Base-by-base conservation (phyloP, 2,888 invertebrate genomes). In the Nasonia oneida region DNA sequence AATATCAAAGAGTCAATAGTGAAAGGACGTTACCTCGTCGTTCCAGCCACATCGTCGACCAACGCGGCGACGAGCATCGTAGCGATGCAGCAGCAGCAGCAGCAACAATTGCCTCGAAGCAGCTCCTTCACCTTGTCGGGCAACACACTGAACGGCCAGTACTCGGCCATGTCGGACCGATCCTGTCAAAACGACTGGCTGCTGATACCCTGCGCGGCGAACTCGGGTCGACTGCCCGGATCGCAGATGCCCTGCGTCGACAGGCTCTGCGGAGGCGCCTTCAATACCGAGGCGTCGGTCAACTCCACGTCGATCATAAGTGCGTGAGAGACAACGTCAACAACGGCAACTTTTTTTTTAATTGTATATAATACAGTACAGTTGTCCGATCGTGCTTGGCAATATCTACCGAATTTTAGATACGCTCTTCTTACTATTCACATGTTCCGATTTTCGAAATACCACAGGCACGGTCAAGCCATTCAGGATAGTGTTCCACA, bases 181-280 rank as follows among this genome's bases (percentile, higher is more conserved):
- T 95, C 95, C 67, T 97, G 97, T 90, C 96, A 96, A 86, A 95
- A 95, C 76, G 97, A 98, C 92, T 98, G 97, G 96, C 93, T 98
- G 5, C 94, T 97, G 84, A 96, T 97, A 71, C 97, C 97, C 0
- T 97, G 97, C 91, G 96, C 96, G 0, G 94, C 95, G 37, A 96
- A 96, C 90, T 95, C 96, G 33, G 96, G 96, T 3, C 93, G 96
- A 84, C 91, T 94, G 6, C 91, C 92, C 5, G 94, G 95, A 57
- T 95, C 95, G 0, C 94, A 95, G 74, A 95, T 95, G 64, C 94
- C 95, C 0, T 97, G 96, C 90, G 96, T 97, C 3, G 97, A 98
- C 93, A 95, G 97, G 82, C 95, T 98, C 61, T 98, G 97, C 90
- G 97, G 97, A 0, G 97, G 97, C 3, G 96, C 96, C 0, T 96